Base-by-base conservation (phyloP, 2,888 invertebrate species). In the Rutpela maculata region DNA sequence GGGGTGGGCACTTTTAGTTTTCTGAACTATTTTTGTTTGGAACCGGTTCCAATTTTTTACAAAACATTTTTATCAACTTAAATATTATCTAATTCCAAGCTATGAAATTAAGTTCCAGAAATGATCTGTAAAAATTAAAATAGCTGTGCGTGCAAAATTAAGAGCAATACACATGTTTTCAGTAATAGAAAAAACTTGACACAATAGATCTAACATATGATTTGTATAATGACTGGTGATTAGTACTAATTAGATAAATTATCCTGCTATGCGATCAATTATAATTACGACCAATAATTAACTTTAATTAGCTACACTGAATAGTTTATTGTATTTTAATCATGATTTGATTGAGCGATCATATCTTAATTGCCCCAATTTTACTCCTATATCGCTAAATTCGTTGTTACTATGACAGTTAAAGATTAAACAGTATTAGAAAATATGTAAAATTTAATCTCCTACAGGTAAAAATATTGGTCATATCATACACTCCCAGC, bases 211-310 rank as follows among this genome's bases (percentile, higher is more conserved):
- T 31, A 62, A 31, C 10, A 31, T 17, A 62, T 26, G 11, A 26
- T 60, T 57, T 60, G 9, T 60, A 43, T 60, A 60, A 43, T 50
- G 50, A 50, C 50, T 65, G 19, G 15, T 65, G 65, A 65, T 38
- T 65, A 65, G 19, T 17, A 12, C n/a, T 65, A 65, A 65, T 65
- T 65, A 65, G 43, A 38, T 65, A 65, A 65, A 65, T 50, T 65
- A 65, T 65, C 43, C 65, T 19, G 43, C 43, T 65, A 38, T 17
- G n/a, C 31, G 62, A 62, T 62, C 62, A 22, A 62, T 62, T 62
- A 62, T 31, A 31, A 62, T 62, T 62, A 62, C 62, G 26, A 62
- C 35, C 7, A 50, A 35, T 35, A 19, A 62, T 62, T 62, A 62
- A 31, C 12, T 62, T 62, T 62, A 62, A 62, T 26, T 62, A 26